Base-by-base conservation (phyloP, 2,888 invertebrate genomes). In the Drosophila crucigera region DNA sequence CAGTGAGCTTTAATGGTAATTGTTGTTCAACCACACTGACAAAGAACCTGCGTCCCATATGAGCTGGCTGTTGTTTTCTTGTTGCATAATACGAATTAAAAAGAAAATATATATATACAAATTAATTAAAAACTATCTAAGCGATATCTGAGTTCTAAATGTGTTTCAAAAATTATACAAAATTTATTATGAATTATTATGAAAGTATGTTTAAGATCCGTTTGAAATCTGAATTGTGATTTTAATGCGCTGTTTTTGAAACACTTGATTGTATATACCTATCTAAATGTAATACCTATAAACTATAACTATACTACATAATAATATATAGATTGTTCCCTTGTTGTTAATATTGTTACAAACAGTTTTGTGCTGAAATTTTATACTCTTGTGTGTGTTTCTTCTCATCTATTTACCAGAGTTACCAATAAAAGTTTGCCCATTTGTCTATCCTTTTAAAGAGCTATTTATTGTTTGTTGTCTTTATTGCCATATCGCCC, bases 331-430 rank as follows among this genome's bases (percentile, higher is more conserved):
- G 74, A 76, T 75, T 73, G 72, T 77, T 81, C 60, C 73, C 82
- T 75, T 76, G 78, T 89, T 89, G 84, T 89, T 84, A 84, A 71
- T 82, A 76, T 82, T 83, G 89, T 83, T 83, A 83, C 60, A 64
- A 68, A 55, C 61, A 28, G 30, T 50, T 68, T 65, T 81, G 54
- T 71, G 68, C 78, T 52, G 67, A 80, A 54, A 53, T 67, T 80
- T 68, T 76, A 63, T 76, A 68, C 77, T 60, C 59, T 81, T 72
- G 30, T 73, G 64, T 75, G 64, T 72, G 49, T 77, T 81, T 68
- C 68, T 66, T 52, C 68, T 64, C 66, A 73, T 59, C 58, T 65
- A 52, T 47, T 56, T 83, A 74, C 47, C 64, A 61, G 68, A 83
- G 66, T 68, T 84, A 61, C 31, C 54, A 78, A 76, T 76, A 81